Base-by-base conservation (phyloP, 2,888 invertebrate species). In the Gerris lacustris region DNA sequence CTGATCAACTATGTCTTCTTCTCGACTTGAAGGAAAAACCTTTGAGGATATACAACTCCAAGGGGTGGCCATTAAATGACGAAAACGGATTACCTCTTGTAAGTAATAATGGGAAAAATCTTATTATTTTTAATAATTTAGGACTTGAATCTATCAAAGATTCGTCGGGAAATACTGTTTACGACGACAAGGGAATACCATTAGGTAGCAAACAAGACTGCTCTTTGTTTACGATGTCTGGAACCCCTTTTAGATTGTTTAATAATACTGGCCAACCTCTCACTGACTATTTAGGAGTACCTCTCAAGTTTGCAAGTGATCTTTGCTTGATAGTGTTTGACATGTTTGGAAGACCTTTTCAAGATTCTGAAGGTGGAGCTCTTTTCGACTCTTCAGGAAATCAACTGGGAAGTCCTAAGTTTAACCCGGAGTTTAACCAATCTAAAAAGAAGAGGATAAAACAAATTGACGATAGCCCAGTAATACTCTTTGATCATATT, bases 211-310 rank as follows among this genome's bases (percentile, higher is more conserved):
- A 31, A 31, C 31, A 31, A 31, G 31, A 31, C 31, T 31, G 31
- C 31, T 31, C 31, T 31, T 31, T 31, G 31, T 31, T 31, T 2
- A 31, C 17, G 17, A 17, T 72, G 72, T 71, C 62, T 72, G 6
- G 70, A 6, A 69, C 55, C 18, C 70, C 74, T 5, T 67, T 73
- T 7, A 70, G 70, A 44, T 66, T 74, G 5, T 74, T 72, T 66
- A 70, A 74, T 62, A 17, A 55, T 11, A 62, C 69, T n/a, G 74
- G 73, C 6, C 68, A 68, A 55, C 72, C 74, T 5, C 66, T 74
- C 6, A 73, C 73, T 6, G 73, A 74, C 18, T 66, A 69, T 9
- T 45, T 73, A 9, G 74, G 74, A 6, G 69, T 66, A 1, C 74
- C 74, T 6, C 72, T 70, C 45, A 63, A 68, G 2, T 69, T 73